A percentile compares a stretch with the other conserved stretches of the same genome.
Conservation (phyloP, 2,888 invertebrate genomes). For the Dicyrtomina minuta region DNA sequence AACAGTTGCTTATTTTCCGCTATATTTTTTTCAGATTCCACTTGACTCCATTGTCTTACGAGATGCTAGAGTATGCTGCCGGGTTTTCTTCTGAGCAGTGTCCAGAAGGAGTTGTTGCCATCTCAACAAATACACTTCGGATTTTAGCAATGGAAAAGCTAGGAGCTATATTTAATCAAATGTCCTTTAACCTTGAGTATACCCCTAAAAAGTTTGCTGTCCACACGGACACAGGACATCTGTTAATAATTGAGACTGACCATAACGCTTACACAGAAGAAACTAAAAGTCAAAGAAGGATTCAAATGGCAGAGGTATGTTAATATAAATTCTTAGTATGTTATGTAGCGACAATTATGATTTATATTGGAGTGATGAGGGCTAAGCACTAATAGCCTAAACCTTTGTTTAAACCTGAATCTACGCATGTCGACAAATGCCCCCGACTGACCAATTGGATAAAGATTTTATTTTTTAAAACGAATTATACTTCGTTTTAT, state of each 20-base stretch:
- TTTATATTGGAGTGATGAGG: constrained; percentile 33
- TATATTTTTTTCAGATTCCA: constrained; percentile 76
- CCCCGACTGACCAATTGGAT: constrained; percentile 35
- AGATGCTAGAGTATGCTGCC: constrained; percentile 94
- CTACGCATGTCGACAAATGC: constrained; percentile 36
- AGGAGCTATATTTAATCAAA: constrained; percentile 97
- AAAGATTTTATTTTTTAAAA: too few species aligned
- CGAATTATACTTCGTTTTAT: too few species aligned
- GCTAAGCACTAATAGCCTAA: constrained; percentile 30
- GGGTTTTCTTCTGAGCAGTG: constrained; percentile 95
- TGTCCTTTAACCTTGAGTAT: constrained; percentile 86
- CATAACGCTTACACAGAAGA: constrained; percentile 98
- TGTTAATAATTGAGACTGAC: constrained; percentile 93
- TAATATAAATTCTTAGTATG: neutral
- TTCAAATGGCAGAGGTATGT: constrained; percentile 86
- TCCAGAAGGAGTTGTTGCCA: constrained; percentile 98
- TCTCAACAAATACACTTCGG: constrained; percentile 93
- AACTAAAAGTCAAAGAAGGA: constrained; percentile 85
- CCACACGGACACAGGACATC: constrained; percentile 84
- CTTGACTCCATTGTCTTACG: constrained; percentile 92
- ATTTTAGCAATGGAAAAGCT: constrained; percentile 97
- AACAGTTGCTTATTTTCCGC: too few species aligned
- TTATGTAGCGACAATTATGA: too few species aligned
- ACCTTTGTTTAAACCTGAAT: constrained; percentile 19
- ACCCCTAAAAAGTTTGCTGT: constrained; percentile 94